Conservation (phyloP, 1,140 invertebrate species). For the Aleiodes sp. region DNA sequence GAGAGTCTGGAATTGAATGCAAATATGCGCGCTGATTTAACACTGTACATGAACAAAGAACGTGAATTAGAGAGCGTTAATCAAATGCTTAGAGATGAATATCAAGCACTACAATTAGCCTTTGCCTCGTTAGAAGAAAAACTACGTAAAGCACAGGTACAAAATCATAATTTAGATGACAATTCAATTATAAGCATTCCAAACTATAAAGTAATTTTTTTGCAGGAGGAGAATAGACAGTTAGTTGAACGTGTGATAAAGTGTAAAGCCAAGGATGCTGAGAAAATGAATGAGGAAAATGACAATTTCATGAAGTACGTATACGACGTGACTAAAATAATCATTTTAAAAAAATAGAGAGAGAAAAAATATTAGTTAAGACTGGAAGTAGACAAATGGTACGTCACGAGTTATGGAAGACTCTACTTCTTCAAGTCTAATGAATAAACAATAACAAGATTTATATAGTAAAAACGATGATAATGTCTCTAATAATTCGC, state of each 20-base stretch:
- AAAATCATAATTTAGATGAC: background rate
- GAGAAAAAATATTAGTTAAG: background rate
- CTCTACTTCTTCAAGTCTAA: background rate
- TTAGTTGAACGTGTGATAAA: conserved; percentile 88
- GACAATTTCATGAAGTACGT: conserved; percentile 89
- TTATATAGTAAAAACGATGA: background rate
- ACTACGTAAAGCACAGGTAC: conserved; percentile 82
- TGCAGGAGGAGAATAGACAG: conserved; percentile 88
- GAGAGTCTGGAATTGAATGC: conserved; percentile 75
- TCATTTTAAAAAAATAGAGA: no score
- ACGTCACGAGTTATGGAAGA: conserved; percentile 31
- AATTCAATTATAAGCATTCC: background rate
- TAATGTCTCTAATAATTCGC: background rate
- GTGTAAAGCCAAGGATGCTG: conserved; percentile 92
- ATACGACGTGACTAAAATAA: no score
- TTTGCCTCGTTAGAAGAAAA: conserved; percentile 91
- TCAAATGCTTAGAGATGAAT: conserved; percentile 92
- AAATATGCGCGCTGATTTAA: conserved; percentile 74
- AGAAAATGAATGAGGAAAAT: conserved; percentile 94
- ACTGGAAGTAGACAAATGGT: no score
- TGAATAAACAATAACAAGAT: background rate
- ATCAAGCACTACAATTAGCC: conserved; percentile 91
- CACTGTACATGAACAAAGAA: conserved; percentile 71
- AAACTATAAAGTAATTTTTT: conserved; percentile 39
- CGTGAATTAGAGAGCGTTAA: conserved; percentile 82